These are phyloP conservation scores for Heterotis niloticus DNA, from an alignment of 2,113 vertebrate species.

Conservation along the genomic window DNA sequence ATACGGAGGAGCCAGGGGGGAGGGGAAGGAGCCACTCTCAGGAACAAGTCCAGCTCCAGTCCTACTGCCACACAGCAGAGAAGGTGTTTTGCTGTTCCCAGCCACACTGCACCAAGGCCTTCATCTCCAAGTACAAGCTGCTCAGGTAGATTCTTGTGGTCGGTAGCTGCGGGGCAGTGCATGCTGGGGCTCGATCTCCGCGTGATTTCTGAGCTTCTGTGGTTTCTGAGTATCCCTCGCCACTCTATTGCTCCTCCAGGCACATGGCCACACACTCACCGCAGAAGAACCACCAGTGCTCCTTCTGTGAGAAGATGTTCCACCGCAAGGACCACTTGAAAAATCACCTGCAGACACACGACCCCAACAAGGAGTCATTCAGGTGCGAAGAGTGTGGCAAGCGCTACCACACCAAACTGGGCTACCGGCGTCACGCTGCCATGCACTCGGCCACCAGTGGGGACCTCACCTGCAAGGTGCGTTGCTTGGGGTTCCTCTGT, in stretches of 20 bases:
- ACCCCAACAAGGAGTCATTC: conserved; percentile 83
- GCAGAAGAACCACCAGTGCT: conserved; percentile 73
- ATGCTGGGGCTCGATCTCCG: too few species aligned
- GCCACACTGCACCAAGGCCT: conserved; percentile 91
- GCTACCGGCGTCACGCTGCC: conserved; percentile 84
- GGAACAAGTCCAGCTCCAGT: conserved; percentile 86
- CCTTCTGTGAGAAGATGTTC: conserved; percentile 86
- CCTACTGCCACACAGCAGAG: conserved; percentile 75
- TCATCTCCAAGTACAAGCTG: conserved; percentile 97
- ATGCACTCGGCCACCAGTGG: conserved; percentile 64
- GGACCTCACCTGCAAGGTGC: conserved; percentile 76
- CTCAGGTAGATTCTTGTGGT: conserved; percentile 77
- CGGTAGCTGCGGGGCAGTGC: too few species aligned
- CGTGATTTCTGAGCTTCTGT: too few species aligned
- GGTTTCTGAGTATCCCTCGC: neutral
- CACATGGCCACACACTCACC: conserved; percentile 79
- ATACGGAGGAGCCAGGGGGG: conserved; percentile 64
- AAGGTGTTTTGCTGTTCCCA: conserved; percentile 91
- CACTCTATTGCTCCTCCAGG: conserved; percentile 49
- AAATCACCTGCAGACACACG: conserved; percentile 84
- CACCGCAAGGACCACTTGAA: conserved; percentile 90
- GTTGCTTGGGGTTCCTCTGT: neutral
- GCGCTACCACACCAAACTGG: conserved; percentile 93
- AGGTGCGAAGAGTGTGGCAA: conserved; percentile 92
- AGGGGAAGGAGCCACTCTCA: conserved; percentile 80